A percentile compares a stretch with the other conserved stretches of the same genome.
phyloP scores from a whole-genome alignment of 2,113 vertebrate species.

The Plestiodon gilberti region DNA sequence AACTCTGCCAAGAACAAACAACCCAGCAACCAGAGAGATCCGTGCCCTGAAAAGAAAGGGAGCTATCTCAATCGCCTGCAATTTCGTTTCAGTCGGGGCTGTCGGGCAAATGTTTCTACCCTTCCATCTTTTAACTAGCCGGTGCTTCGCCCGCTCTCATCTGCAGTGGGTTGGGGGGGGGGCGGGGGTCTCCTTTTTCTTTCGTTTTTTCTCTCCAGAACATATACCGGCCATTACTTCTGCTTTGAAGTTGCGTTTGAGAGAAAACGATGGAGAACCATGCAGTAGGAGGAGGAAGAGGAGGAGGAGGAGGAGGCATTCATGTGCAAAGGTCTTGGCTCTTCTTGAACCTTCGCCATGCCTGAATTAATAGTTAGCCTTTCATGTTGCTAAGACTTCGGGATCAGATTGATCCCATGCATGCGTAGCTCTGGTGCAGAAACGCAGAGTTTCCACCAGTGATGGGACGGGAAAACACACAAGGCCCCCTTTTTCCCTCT shows the following conservation, averaged over 20 bases:
- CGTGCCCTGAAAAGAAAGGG: slow-evolving; percentile 5
- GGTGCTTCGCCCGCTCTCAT: not conserved
- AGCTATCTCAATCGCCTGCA: not conserved
- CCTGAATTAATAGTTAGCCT: not conserved
- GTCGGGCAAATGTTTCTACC: not conserved
- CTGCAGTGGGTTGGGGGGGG: not conserved
- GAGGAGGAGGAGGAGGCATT: not conserved
- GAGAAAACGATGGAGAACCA: not conserved
- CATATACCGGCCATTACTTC: not conserved
- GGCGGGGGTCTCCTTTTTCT: not conserved
- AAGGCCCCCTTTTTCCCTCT: not conserved
- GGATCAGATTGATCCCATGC: not conserved
- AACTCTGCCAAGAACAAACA: slow-evolving; percentile 13
- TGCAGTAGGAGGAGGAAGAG: not conserved
- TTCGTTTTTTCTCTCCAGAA: not conserved
- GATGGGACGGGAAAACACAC: not conserved
- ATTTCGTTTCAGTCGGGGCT: not conserved
- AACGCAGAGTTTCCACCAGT: rapidly evolving
- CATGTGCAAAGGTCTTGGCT: not conserved
- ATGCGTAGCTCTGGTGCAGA: not conserved
- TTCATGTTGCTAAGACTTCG: not conserved
- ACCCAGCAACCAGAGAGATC: slow-evolving; percentile 16
- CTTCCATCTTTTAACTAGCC: not conserved
- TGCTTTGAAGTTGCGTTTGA: not conserved
- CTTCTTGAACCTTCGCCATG: not conserved